These are phyloP conservation scores for Trypoxylus dichotomus DNA, from an alignment of 1,140 invertebrate species.

Conservation along the genomic window DNA sequence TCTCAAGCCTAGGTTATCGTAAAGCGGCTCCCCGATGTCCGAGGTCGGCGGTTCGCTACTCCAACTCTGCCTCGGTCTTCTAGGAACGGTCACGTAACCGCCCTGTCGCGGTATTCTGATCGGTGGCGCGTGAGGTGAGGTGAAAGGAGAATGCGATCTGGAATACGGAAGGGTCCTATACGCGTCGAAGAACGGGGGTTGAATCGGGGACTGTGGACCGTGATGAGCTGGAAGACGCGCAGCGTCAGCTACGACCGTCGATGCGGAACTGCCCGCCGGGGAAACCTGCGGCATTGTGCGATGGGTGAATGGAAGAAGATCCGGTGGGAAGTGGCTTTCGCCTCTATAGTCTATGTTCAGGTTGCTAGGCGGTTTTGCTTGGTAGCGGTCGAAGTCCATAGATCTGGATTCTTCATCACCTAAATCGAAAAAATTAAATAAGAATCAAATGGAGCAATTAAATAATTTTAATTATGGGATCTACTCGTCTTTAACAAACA, in stretches of 20 bases:
- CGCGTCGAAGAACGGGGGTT: constrained; percentile 60
- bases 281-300: constrained; percentile 62
- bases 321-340: constrained; percentile 72
- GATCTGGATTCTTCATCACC: constrained; percentile 66
- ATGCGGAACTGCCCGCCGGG: constrained; percentile 72
- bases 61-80: constrained; percentile 81
- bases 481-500: too few relatives aligned
- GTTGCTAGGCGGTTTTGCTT: constrained; percentile 50
- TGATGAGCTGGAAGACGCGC: constrained; percentile 59
- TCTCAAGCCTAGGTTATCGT: constrained; percentile 79
- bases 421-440: constrained; percentile 40
- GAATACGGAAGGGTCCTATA: constrained; percentile 74
- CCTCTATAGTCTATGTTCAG: constrained; percentile 57
- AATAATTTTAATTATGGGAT: neutral
- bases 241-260: constrained; percentile 69
- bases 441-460: neutral
- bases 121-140: constrained; percentile 54
- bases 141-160: constrained; percentile 72
- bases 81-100: constrained; percentile 84
- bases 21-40: constrained; percentile 70
- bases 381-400: constrained; percentile 56
- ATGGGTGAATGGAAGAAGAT: constrained; percentile 75
- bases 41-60: constrained; percentile 55
- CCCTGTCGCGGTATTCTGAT: constrained; percentile 65
- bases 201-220: constrained; percentile 56